Conservation (phyloP, 2,113 vertebrate genomes). For the Haplochromis vanheusdeni region DNA sequence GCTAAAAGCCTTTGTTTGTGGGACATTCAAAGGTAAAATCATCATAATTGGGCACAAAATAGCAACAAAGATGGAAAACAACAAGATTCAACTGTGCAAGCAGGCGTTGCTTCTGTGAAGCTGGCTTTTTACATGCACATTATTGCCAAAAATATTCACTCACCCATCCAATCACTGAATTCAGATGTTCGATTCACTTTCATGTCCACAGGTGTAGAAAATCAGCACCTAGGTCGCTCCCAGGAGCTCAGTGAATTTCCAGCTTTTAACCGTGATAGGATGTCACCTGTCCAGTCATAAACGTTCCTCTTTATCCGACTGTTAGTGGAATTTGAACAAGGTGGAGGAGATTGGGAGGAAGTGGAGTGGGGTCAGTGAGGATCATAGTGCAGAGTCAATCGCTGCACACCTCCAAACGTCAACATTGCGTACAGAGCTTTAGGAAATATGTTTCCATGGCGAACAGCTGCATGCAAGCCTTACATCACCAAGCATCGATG, state of each 20-base stretch:
- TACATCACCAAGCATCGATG: background rate
- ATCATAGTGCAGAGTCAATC: background rate
- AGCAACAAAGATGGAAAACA: background rate
- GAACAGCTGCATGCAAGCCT: background rate
- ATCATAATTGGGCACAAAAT: background rate
- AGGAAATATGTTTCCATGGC: background rate
- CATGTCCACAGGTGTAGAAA: background rate
- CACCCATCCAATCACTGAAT: background rate
- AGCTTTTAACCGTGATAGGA: background rate
- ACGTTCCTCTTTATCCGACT: background rate
- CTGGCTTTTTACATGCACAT: background rate
- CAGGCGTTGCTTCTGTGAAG: background rate
- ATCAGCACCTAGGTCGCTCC: background rate
- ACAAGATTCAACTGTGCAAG: background rate
- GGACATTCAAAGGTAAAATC: background rate
- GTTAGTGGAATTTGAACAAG: background rate
- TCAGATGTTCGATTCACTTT: background rate
- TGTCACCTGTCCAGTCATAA: background rate
- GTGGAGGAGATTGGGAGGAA: background rate
- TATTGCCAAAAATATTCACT: background rate
- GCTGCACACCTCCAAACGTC: background rate
- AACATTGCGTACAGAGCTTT: background rate
- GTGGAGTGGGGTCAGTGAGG: background rate
- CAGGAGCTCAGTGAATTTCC: accelerated
- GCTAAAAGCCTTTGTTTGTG: background rate